Conservation (phyloP, 2,888 invertebrate genomes). For the Limenitis camilla region DNA sequence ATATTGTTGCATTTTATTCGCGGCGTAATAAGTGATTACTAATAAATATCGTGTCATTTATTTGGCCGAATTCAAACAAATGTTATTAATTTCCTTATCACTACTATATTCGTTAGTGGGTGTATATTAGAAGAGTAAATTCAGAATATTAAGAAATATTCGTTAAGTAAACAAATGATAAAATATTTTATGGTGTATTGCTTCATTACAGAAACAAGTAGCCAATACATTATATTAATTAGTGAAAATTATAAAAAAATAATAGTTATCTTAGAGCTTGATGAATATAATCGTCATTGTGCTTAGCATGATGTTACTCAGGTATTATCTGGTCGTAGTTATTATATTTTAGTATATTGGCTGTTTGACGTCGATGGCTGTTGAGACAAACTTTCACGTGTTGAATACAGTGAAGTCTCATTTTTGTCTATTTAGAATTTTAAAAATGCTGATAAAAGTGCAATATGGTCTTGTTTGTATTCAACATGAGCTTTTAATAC, state of each 20-base stretch:
- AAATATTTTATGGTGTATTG: slow-evolving; percentile 55
- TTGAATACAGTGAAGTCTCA: slow-evolving; percentile 4
- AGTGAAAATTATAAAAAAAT: slow-evolving; percentile 45
- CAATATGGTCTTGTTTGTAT: slow-evolving; percentile 13
- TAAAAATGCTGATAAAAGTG: slow-evolving; percentile 10
- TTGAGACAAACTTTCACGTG: slow-evolving; percentile 12
- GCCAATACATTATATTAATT: slow-evolving; percentile 56
- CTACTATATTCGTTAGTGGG: slow-evolving; percentile 25
- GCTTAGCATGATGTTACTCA: slow-evolving; percentile 69
- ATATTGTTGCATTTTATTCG: slow-evolving; percentile 63
- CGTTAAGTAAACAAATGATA: slow-evolving; percentile 26
- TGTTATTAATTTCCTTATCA: slow-evolving; percentile 23
- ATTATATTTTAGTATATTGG: slow-evolving; percentile 22
- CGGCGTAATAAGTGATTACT: slow-evolving; percentile 36
- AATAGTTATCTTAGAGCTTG: slow-evolving; percentile 70
- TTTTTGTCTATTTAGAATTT: background rate
- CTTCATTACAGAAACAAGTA: slow-evolving; percentile 67
- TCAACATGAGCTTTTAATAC: no score
- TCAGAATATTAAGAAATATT: slow-evolving; percentile 22
- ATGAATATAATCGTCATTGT: slow-evolving; percentile 72
- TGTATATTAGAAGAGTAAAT: slow-evolving; percentile 25
- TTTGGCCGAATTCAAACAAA: slow-evolving; percentile 23
- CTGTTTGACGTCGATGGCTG: slow-evolving; percentile 7
- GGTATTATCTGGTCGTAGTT: slow-evolving; percentile 47
- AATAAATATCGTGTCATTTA: slow-evolving; percentile 21